Evolutionary conservation across 1,140 invertebrate genomes (phyloP), one percentile per base, ranked within the genome.

Genomic region (Euura saliciscinereae): DNA sequence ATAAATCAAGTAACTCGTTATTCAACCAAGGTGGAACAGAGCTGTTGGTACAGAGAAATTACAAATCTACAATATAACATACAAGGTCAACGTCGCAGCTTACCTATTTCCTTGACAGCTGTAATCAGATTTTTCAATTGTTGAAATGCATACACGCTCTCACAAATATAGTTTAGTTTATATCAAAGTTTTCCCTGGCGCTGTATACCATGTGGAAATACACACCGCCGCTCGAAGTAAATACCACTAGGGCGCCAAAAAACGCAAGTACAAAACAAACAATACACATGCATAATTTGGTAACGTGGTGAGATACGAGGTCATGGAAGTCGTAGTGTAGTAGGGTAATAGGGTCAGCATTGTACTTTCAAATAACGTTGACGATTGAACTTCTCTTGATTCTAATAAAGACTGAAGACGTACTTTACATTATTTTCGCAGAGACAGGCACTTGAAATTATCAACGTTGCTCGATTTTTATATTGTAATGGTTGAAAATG

Each of bases 51-150:
- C 51, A 59, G 71, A 80, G 76, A 75, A 79, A 77, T 67, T 67
- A 75, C 77, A 81, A 82, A 71, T 81, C 74, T 80, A 80, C 75
- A 83, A 80, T 74, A 74, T 79, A 80, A 76, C 82, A 85, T 81
- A 85, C 80, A 79, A 80, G 78, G 83, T 78, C 79, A 81, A 78
- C 76, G 71, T 80, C 80, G 75, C 82, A 78, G 82, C 86, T 87
- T 87, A 87, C 86, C 85, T 87, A 86, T 83, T 79, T 87, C 86
- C 85, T 86, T 83, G 86, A 85, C 81, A 81, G 85, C 86, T 87
- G 85, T 82, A 86, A 87, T 83, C 78, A 87, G 81, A 86, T 82
- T 77, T 79, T 82, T 79, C 75, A 77, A 78, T 82, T 79, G 80
- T 71, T 80, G 80, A 28, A 28, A 28, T 81, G 76, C 79, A 78